A percentile compares a stretch with the other conserved stretches of the same genome.
Conservation (phyloP, 2,888 invertebrate genomes). For the Psylliodes chrysocephalus region DNA sequence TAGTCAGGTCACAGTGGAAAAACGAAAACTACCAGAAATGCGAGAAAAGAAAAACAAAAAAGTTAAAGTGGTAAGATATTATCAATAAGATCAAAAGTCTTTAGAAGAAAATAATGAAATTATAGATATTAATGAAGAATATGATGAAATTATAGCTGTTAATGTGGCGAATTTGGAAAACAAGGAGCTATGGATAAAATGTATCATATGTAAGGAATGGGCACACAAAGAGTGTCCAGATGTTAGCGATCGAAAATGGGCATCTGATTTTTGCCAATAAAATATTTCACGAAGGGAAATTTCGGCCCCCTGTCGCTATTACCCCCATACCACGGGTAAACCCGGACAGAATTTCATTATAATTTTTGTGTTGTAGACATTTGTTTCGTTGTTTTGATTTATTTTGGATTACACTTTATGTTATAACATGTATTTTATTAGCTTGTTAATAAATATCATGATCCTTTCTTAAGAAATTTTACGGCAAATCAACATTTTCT, state of each 20-base stretch:
- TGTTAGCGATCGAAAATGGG: background rate
- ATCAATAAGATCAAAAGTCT: background rate
- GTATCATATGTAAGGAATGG: slow-evolving; percentile 12
- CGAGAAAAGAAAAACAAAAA: background rate
- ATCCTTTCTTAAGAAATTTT: slow-evolving; percentile 1
- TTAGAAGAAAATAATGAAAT: slow-evolving; percentile 1
- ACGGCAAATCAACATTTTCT: background rate
- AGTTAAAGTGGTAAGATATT: background rate
- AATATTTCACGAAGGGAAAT: background rate
- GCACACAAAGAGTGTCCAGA: slow-evolving; percentile 20
- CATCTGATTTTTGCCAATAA: slow-evolving; percentile 6
- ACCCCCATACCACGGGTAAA: too few relatives aligned
- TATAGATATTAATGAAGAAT: slow-evolving; percentile 17
- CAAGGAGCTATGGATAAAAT: slow-evolving; percentile 16
- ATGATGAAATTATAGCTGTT: too few relatives aligned
- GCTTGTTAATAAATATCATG: slow-evolving; percentile 11
- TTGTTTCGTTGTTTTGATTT: slow-evolving; percentile 4
- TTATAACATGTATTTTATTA: slow-evolving; percentile 2
- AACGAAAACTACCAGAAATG: background rate
- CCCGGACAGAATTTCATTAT: background rate
- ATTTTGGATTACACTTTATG: slow-evolving; percentile 10
- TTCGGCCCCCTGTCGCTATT: slow-evolving; percentile 4
- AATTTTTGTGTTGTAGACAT: slow-evolving; percentile 2
- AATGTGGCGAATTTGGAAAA: slow-evolving; percentile 18
- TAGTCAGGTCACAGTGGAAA: background rate